Evolutionary conservation across 2,797 vertebrate genomes (phyloP), one percentile per base, ranked within the genome.

Genomic region (Melanotaenia trifasciata): DNA sequence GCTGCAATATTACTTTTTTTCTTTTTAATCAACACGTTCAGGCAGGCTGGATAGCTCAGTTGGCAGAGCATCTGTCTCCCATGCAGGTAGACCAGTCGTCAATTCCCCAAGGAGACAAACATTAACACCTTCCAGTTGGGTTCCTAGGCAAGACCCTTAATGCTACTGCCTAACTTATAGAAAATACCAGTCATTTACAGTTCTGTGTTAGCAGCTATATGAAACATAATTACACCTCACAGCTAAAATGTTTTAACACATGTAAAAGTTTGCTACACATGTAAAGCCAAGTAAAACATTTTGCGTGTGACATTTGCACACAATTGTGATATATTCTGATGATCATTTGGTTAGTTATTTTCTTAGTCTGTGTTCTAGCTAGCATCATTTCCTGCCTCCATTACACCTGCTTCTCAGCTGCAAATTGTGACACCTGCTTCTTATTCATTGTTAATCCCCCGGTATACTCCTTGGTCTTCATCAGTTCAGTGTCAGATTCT

Each of bases 201-300:
- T 54, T 68, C 51, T 43, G 28, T 62, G 24, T 7, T 6, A 65
- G 67, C 36, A 45, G 70, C 66, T 61, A 76, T 74, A 43, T 40
- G 64, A 60, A 58, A 43, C 59, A 36, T 61, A 78, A 38, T 60
- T 70, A 67, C 64, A 61, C 22, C 38, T 65, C 58, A 67, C 9
- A 63, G 57, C 69, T 50, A 56, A 89, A 85, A 80, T 79, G 77
- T 61, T 83, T 26, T 51, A 28, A 4, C 16, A 50, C 1, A 28
- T 70, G 51, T 67, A 24, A 8, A 3, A 24, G 50, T 24, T 22
- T 51, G 24, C 10, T 4, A 43, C 35, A 1, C 0, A 3, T 53
- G 56, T 8, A 57, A 65, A 65, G 54, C 11, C 22, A 71, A 50
- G 36, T 13, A 3, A 62, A 14, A 13, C 2, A 32, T 53, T 26